Base-by-base conservation (phyloP, 2,888 invertebrate species). In the Craniophora ligustri region DNA sequence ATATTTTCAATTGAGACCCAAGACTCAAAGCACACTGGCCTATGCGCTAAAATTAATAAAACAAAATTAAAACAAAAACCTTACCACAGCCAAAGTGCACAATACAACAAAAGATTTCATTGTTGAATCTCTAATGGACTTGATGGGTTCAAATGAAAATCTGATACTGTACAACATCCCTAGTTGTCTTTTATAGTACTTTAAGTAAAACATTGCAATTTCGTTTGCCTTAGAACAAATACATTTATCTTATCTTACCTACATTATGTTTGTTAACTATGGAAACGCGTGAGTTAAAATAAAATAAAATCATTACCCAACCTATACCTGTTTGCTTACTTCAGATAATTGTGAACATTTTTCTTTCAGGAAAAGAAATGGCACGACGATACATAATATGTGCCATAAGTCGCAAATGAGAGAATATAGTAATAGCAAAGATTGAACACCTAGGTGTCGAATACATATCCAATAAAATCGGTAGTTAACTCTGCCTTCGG, bases 141-240 rank as follows among this genome's bases (percentile, higher is more conserved):
- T 21, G 16, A 40, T 13, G 50, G 51, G 16, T 48, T 18, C 32
- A 16, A 61, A 55, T 35, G 11, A 19, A 26, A 32, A 44, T 70
- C 41, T 73, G 74, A 64, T 57, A 30, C 30, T 53, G 40, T 42
- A 23, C 19, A 51, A 51, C 56, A 66, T 55, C 53, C 59, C 78
- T 78, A 58, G 28, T n/a, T n/a, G 79, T 82, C 81, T 85, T 88
- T 85, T 90, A 89, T 89, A 88, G 73, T 60, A 16, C 38, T 68
- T 62, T 76, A 63, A 67, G 70, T 57, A 71, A 79, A 78, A 66
- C 61, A 78, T 73, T 82, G 75, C 78, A 55, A 56, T 44, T 64
- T 63, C 7, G 61, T 68, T 64, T 53, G 58, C 45, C 62, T 66
- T 47, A 64, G 31, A 78, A 65, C 73, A 82, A 81, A 83, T 79